Base-by-base conservation (phyloP, 2,113 vertebrate species). In the Dunckerocampus dactyliophorus region DNA sequence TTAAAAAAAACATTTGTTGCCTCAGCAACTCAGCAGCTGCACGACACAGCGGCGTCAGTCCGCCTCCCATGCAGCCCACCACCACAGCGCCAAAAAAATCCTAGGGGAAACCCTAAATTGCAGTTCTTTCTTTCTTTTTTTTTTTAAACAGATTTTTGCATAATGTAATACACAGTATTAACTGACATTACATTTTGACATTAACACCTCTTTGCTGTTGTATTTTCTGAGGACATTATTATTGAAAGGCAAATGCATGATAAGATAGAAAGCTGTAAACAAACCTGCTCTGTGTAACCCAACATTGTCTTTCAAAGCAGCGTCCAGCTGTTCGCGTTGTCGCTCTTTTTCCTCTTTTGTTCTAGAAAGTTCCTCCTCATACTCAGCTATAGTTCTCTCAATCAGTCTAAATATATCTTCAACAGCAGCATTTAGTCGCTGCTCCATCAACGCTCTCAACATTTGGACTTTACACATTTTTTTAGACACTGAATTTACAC, bases 341-440 rank as follows among this genome's bases (percentile, higher is more conserved):
- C 53, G 34, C n/a, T 56, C 34, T 10, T 42, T 37, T 12, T 39
- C 53, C 34, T 56, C 53, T 31, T 52, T 52, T 15, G 14, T 52
- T 28, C 50, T 21, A 52, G 6, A 31, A 20, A 56, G 53, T 56
- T 56, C 39, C n/a, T 56, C 53, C 16, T 56, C 53, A 17, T 56
- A 56, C 12, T 56, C 53, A 39, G 34, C n/a, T 3, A 56, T 15
- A 1, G 53, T 56, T 42, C n/a, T 39, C 19, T 56, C 53, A 20
- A 56, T 39, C 1, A 56, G n/a, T 12, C 39, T n/a, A 42, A 39
- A 56, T 42, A 56, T 56, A 7, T 56, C 53, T 13, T 56, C 53
- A 37, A 19, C 34, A 14, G 53, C 53, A 2, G 14, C 11, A 37
- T 42, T 56, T 3, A 56, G 53, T 42, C 53, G 17, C 53, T 56